These are phyloP conservation scores for Eupithecia subumbrata DNA, from an alignment of 2,888 invertebrate genomes.

Conservation along the genomic window DNA sequence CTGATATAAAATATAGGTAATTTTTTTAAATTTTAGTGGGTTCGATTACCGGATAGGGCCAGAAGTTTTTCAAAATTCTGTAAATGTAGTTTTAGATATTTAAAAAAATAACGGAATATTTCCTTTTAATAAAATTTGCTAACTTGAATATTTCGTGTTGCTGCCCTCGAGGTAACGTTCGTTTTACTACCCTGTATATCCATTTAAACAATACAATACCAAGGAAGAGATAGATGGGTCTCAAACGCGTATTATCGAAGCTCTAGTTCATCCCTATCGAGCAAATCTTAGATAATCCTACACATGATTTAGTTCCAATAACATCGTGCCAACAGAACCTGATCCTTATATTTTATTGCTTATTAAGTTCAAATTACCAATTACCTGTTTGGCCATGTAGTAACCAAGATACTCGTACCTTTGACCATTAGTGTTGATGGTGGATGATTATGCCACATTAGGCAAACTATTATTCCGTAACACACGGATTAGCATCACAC, in stretches of 20 bases:
- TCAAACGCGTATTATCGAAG: not conserved
- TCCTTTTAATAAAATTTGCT: too few relatives aligned
- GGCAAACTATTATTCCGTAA: not conserved
- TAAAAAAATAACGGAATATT: too few relatives aligned
- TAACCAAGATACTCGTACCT: not conserved
- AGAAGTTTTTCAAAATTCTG: too few relatives aligned
- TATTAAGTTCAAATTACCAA: not conserved
- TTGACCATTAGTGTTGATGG: not conserved
- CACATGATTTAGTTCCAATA: not conserved
- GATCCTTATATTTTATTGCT: not conserved
- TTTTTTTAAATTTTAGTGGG: too few relatives aligned
- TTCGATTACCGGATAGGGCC: too few relatives aligned
- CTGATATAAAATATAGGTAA: too few relatives aligned
- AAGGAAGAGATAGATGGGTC: too few relatives aligned
- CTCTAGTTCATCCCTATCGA: not conserved
- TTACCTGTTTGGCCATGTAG: not conserved
- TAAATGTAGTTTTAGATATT: too few relatives aligned
- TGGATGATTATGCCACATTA: not conserved
- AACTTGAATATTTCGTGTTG: too few relatives aligned
- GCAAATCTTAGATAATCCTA: not conserved
- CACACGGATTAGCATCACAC: not conserved
- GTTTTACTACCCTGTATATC: too few relatives aligned
- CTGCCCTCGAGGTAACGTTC: too few relatives aligned
- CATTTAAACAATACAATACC: too few relatives aligned
- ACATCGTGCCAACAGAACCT: not conserved